Evolutionary conservation across 2,888 invertebrate species (phyloP), one percentile per base, ranked within the genome.

Genomic region (Drosophila nigritarsus): DNA sequence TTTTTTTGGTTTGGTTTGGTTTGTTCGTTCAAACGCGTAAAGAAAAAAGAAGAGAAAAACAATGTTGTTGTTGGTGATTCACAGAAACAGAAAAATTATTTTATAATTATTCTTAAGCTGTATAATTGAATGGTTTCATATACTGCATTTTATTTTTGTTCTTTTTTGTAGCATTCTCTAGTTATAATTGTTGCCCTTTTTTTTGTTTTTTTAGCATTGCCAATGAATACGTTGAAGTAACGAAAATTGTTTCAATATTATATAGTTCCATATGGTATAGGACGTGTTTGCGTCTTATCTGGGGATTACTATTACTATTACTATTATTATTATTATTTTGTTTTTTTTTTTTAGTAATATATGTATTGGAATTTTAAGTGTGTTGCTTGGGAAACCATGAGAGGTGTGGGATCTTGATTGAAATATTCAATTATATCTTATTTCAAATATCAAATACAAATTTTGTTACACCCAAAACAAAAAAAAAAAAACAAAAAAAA

Each of bases 1-100:
- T 82, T 77, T 63, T 67, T 77, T 65, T 62, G 45, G 69, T 69
- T 74, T 55, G 34, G 32, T 56, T 80, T 78, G 59, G 65, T 87
- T 79, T 77, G 72, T 82, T 83, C 87, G 89, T 75, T 87, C 87
- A 90, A 83, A 90, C 91, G 92, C 93, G 91, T 89, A 90, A 91
- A 91, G 91, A 91, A 91, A 91, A 91, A 92, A 91, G 89, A 92
- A 91, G 90, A 92, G 91, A 92, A 92, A 91, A 92, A 93, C 89
- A 93, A 91, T 91, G 91, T 91, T 92, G 92, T 92, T 92, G 92
- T 93, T 92, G 92, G 91, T 93, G 92, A 92, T 93, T 91, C 88
- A 91, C 89, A 91, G 90, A 90, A 92, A 92, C 90, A 91, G 85
- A 86, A 92, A 91, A 91, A 83, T 90, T 79, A 90, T 85, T 89